Evolutionary conservation across 2,113 vertebrate species (phyloP).

Genomic region (Cinclus mexicanus): DNA sequence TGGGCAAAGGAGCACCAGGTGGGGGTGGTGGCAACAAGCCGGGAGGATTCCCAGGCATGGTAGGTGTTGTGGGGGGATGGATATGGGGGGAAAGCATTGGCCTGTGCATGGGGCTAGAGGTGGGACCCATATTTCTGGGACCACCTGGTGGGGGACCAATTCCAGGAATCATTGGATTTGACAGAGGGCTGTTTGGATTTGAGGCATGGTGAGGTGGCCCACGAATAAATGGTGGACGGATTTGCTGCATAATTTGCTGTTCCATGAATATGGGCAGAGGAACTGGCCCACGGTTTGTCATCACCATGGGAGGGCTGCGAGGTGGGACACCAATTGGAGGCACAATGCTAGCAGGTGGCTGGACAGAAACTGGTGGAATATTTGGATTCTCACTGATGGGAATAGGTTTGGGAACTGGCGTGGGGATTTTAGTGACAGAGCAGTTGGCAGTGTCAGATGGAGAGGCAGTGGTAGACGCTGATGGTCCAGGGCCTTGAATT

Average conservation of each 20-base stretch:
- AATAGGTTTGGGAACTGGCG: conserved; percentile 90
- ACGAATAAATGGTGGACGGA: conserved; percentile 90
- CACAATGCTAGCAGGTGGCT: conserved; percentile 85
- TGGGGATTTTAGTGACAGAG: conserved; percentile 91
- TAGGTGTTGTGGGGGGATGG: conserved; percentile 86
- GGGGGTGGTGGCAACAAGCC: conserved; percentile 88
- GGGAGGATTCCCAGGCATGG: conserved; percentile 85
- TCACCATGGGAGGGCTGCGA: conserved; percentile 96
- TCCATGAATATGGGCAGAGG: conserved; percentile 98
- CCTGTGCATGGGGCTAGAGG: conserved; percentile 95
- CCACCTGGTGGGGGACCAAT: conserved; percentile 87
- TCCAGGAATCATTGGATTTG: conserved; percentile 93
- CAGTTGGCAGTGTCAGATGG: conserved; percentile 89
- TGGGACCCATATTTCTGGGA: conserved; percentile 85
- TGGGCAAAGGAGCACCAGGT: conserved; percentile 85
- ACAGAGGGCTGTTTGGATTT: conserved; percentile 91
- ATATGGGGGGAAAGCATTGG: conserved; percentile 91
- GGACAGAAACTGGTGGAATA: conserved; percentile 83
- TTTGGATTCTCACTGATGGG: conserved; percentile 85
- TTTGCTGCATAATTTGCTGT: conserved; percentile 98
- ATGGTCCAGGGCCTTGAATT: conserved; percentile 84
- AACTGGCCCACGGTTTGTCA: conserved; percentile 96
- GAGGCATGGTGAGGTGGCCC: conserved; percentile 83
- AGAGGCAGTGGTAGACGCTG: conserved; percentile 86
- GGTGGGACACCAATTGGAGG: conserved; percentile 89